Base-by-base conservation (phyloP, 2,113 vertebrate species). In the Apodemus speciosus region DNA sequence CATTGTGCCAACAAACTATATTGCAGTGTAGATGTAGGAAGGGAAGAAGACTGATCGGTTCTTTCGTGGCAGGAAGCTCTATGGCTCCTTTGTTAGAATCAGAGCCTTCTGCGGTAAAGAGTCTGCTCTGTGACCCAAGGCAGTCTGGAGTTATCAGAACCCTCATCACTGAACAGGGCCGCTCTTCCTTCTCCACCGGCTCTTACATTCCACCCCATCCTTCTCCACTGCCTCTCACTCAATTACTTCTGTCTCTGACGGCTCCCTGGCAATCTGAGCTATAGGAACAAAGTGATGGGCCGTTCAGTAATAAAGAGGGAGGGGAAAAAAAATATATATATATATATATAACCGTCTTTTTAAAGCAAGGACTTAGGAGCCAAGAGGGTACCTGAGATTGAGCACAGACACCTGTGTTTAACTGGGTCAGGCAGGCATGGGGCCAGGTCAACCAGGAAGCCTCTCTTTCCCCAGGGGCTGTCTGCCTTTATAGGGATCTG, bases 1-100 rank as follows among this genome's bases (percentile, higher is more conserved):
- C 49, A 3, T 84, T 83, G 58, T 90, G 84, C 96, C 95, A 95
- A 83, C 89, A 96, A 23, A 43, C 46, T 49, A 9, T 2, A 68
- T 43, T 92, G 66, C 23, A 62, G 64, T 79, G 35, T 72, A 73
- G 80, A 53, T 40, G 69, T 51, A 38, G 23, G 81, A 93, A 89
- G 25, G 76, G 76, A 62, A 95, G 81, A n/a, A 30, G 27, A 27
- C 11, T 2, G 81, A n/a, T 92, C 40, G 38, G 51, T 85, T 68
- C 84, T 23, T 90, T 40, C 58, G 4, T 20, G 25, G 88, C 38
- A 32, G 68, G 13, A 14, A 75, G 62, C 62, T 81, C 49, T 76
- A 30, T 9, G 6, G 32, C 21, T 58, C 73, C 32, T 83, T 84
- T 32, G 32, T 53, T 18, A 83, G 64, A 66, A 27, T 66, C 51